These are phyloP conservation scores for Collichthys lucidus DNA, from an alignment of 2,113 vertebrate genomes.

Conservation along the genomic window DNA sequence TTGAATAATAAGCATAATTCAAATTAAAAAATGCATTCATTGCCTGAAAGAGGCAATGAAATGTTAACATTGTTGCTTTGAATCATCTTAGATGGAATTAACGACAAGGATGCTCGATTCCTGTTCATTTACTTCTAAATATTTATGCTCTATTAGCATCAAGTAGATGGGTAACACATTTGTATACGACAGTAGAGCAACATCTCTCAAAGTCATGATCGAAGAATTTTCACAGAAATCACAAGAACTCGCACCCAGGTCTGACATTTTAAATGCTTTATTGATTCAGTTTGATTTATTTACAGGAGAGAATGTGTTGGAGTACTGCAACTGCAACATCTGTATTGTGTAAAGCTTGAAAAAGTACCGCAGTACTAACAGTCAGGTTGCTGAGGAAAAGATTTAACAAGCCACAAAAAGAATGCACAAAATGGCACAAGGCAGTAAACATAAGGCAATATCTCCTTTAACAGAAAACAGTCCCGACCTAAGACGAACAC, in stretches of 20 bases:
- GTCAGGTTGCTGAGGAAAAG: slow-evolving; percentile 9
- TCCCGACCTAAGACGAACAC: background rate
- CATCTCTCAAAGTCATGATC: background rate
- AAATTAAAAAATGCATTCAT: background rate
- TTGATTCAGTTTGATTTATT: slow-evolving; percentile 28
- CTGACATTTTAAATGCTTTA: slow-evolving; percentile 54
- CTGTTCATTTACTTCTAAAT: no score
- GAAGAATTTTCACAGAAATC: background rate
- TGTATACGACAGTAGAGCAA: background rate
- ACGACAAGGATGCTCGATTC: background rate
- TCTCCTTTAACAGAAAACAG: slow-evolving; percentile 9
- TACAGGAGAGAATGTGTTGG: background rate
- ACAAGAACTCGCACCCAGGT: background rate
- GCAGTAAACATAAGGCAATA: slow-evolving; percentile 60
- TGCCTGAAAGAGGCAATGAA: background rate
- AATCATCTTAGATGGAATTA: background rate
- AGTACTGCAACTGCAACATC: slow-evolving; percentile 30
- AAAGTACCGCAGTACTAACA: slow-evolving; percentile 19
- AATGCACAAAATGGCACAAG: slow-evolving; percentile 44
- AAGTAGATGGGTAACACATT: background rate
- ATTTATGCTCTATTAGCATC: background rate
- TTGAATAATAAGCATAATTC: background rate
- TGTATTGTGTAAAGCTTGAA: slow-evolving; percentile 8
- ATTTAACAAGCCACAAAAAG: slow-evolving; percentile 31
- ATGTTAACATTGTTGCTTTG: background rate